Evolutionary conservation across 2,888 invertebrate genomes (phyloP).

Genomic region (Anticlea derivata): DNA sequence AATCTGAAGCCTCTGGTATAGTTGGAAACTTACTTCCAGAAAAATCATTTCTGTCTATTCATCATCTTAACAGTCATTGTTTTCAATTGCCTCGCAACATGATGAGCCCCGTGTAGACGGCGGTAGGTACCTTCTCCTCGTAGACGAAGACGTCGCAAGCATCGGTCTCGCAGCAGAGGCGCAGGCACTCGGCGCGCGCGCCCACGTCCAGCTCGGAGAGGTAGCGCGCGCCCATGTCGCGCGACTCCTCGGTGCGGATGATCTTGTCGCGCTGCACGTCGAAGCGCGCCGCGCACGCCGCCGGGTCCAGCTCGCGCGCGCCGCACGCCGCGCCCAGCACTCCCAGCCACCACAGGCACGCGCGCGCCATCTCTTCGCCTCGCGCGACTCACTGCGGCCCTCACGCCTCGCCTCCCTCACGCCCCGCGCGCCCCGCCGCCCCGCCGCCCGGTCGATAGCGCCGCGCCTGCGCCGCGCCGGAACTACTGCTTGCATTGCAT

Average conservation of each 20-base stretch:
- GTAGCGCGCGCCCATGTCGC: constrained; percentile 94
- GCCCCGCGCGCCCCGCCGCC: background rate
- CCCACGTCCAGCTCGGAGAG: constrained; percentile 93
- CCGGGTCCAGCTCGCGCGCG: constrained; percentile 84
- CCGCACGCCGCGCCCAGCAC: constrained; percentile 50
- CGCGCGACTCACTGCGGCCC: too few species aligned
- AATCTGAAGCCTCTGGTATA: too few species aligned
- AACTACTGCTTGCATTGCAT: too few species aligned
- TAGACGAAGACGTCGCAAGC: constrained; percentile 96
- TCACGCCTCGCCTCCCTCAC: too few species aligned
- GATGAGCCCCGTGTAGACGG: background rate
- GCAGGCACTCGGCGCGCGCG: constrained; percentile 91
- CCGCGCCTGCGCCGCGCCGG: too few species aligned
- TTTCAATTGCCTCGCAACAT: too few species aligned
- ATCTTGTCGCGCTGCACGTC: constrained; percentile 95
- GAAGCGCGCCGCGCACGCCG: constrained; percentile 89
- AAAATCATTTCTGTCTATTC: too few species aligned
- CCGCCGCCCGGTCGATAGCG: constrained; percentile 17
- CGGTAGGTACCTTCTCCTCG: constrained; percentile 90
- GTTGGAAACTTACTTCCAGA: too few species aligned
- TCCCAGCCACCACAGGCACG: constrained; percentile 50
- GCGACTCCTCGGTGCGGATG: constrained; percentile 94
- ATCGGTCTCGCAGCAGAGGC: constrained; percentile 93
- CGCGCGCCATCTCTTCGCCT: constrained; percentile 35
- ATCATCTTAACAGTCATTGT: too few species aligned